Percentiles rank a stretch among this genome's conserved stretches.
Evolutionary conservation across 2,113 vertebrate genomes (phyloP).

Genomic region (Syngnathus scovelli): DNA sequence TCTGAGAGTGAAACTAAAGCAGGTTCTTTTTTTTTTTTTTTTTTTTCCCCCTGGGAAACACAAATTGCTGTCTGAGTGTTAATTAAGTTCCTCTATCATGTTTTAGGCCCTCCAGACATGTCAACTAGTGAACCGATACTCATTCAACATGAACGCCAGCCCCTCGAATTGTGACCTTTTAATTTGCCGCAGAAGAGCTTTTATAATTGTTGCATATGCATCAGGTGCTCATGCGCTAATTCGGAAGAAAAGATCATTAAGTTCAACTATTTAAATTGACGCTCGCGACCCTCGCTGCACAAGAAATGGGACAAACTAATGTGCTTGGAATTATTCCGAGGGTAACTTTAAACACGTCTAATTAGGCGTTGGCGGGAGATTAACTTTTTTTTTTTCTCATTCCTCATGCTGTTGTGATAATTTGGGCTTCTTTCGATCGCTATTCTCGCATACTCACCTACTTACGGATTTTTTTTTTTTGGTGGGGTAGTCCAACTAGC

Average conservation of each 20-base stretch:
- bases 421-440: background rate
- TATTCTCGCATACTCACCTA: too few species aligned
- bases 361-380: conserved; percentile 9
- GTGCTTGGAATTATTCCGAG: conserved; percentile 21
- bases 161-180: conserved; percentile 20
- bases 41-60: background rate
- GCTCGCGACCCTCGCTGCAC: conserved; percentile 24
- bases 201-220: conserved; percentile 52
- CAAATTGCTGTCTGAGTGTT: conserved; percentile 13
- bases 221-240: conserved; percentile 50
- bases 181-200: conserved; percentile 45
- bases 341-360: conserved; percentile 16
- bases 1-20: background rate
- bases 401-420: background rate
- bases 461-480: too few species aligned
- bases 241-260: conserved; percentile 43
- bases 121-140: conserved; percentile 18
- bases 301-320: conserved; percentile 39
- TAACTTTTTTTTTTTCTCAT: background rate
- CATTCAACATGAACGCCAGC: conserved; percentile 34
- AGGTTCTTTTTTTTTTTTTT: background rate
- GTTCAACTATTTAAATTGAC: conserved; percentile 48
- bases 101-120: conserved; percentile 15
- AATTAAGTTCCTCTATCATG: conserved; percentile 20
- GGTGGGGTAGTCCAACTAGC: too few species aligned